Evolutionary conservation across 2,888 invertebrate species (phyloP), one percentile per base, ranked within the genome.

Genomic region (Tubiluchus corallicola): DNA sequence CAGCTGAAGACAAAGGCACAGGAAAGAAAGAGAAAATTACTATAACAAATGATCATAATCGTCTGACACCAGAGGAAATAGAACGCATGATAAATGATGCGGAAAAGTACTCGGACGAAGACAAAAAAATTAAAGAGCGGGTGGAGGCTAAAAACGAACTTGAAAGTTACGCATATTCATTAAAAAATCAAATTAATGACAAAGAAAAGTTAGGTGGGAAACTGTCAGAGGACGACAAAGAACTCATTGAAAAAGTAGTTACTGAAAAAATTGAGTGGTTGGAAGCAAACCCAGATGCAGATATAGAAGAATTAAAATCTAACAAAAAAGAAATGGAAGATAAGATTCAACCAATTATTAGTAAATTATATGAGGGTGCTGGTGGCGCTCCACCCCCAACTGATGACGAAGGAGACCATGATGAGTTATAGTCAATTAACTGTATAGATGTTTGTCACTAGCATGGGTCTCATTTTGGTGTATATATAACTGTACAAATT

Each of bases 81-180:
- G 94, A 98, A 62, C 74, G 90, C 50, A 98, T 99, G 98, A 92
- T 98, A 66, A 84, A 84, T 49, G 96, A 98, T 62, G 94, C 96
- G 1, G 98, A 98, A 69, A 87, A 85, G 66, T 98, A 94, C 68
- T 90, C 94, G 16, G 96, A 96, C 59, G 96, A 98, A 53, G 98
- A 99, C 68, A 92, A 92, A 71, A 88, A 87, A 67, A 70, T 88
- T 52, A 88, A 88, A 69, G 88, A 94, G 67, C 75, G 82, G 43
- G 90, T 96, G 2, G 96, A 96, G 63, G 79, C 94, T 2, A 77
- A 90, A 52, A 96, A 96, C 64, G 96, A 96, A 62, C 73, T 98
- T 44, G 96, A 98, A 68, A 84, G 85, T 46, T 94, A 92, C 57
- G 87, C 90, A 0, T 98, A 98, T 69, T 88, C 90, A 2, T 73